A percentile compares a stretch with the other conserved stretches of the same genome.
phyloP scores from a whole-genome alignment of 2,888 invertebrate species.

The Sphecodes monilicornis region DNA sequence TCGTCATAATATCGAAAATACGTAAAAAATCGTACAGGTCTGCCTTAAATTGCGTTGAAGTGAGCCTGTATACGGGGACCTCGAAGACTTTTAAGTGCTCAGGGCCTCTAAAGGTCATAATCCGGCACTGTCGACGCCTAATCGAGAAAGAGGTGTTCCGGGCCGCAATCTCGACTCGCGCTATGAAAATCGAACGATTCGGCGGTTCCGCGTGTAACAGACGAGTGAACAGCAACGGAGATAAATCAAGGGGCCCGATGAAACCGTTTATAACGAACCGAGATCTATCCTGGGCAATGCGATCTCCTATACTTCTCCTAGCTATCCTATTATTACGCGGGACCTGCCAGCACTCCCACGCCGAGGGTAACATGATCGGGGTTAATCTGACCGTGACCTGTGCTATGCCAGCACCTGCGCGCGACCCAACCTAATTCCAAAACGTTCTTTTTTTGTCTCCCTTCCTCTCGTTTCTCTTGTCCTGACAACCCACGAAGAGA shows the following conservation, averaged over 20 bases:
- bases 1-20: no score
- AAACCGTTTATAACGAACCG: constrained; percentile 75
- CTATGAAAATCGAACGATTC: constrained; percentile 30
- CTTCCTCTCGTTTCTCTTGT: constrained; percentile 1
- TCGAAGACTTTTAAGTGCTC: no score
- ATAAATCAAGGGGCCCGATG: constrained; percentile 75
- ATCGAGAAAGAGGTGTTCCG: constrained; percentile 15
- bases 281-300: constrained; percentile 71
- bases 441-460: constrained; percentile 48
- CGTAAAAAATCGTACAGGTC: no score
- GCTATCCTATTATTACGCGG: constrained; percentile 82
- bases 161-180: constrained; percentile 19
- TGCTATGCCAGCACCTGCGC: constrained; percentile 77
- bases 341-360: constrained; percentile 83
- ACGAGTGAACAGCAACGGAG: constrained; percentile 57
- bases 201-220: constrained; percentile 18
- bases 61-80: no score
- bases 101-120: no score
- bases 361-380: constrained; percentile 83
- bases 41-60: no score
- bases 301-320: constrained; percentile 64
- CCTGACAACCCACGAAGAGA: constrained; percentile 36
- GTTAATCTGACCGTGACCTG: constrained; percentile 84
- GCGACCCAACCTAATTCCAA: constrained; percentile 71
- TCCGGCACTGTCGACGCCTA: constrained; percentile 12